Evolutionary conservation across 2,888 invertebrate species (phyloP).

Genomic region (Ceraclea dissimilis): DNA sequence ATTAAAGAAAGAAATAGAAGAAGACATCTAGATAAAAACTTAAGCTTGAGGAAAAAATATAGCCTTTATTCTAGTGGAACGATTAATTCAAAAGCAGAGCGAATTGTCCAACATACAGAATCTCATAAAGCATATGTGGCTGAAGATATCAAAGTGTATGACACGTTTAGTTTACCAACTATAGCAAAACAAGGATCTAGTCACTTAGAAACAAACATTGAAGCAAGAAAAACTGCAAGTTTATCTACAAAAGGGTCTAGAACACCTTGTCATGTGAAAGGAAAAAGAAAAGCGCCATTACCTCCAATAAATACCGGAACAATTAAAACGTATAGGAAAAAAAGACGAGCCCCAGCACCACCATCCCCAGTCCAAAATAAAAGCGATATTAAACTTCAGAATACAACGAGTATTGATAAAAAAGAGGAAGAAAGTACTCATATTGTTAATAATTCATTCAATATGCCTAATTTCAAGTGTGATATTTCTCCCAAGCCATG

Average conservation of each 20-base stretch:
- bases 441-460: neutral
- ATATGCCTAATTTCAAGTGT: neutral
- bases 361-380: constrained; percentile 29
- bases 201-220: constrained; percentile 33
- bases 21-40: constrained; percentile 51
- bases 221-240: constrained; percentile 53
- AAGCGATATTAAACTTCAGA: constrained; percentile 25
- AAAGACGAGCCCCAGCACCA: constrained; percentile 39
- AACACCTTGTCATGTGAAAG: constrained; percentile 61
- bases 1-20: constrained; percentile 52
- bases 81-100: constrained; percentile 12
- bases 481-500: constrained; percentile 52
- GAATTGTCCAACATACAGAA: constrained; percentile 8
- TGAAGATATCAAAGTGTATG: constrained; percentile 30
- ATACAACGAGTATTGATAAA: constrained; percentile 10
- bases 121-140: neutral
- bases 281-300: constrained; percentile 65
- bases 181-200: constrained; percentile 27
- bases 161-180: constrained; percentile 39
- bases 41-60: constrained; percentile 60
- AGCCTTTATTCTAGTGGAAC: constrained; percentile 41
- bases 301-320: constrained; percentile 46
- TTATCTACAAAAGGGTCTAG: constrained; percentile 53
- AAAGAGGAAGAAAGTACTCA: constrained; percentile 11
- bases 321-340: constrained; percentile 36